Percentiles rank a stretch among this genome's conserved stretches.
Evolutionary conservation across 2,797 vertebrate species (phyloP).

Genomic region (Emys orbicularis): DNA sequence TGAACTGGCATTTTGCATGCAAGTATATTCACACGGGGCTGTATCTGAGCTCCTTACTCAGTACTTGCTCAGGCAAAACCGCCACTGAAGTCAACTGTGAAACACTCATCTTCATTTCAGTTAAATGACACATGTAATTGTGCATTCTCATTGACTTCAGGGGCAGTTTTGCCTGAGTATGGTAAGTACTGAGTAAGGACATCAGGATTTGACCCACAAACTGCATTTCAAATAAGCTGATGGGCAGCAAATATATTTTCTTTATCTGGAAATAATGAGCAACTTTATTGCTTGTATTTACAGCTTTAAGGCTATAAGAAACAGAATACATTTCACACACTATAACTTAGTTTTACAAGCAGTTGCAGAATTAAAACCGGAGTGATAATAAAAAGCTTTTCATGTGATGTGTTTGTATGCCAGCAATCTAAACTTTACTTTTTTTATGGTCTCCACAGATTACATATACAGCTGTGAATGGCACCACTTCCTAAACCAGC

Average conservation of each 20-base stretch:
- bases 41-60: not conserved
- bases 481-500: not conserved
- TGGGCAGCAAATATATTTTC: not conserved
- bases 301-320: not conserved
- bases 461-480: not conserved
- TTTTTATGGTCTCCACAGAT: not conserved
- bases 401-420: not conserved
- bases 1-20: not conserved
- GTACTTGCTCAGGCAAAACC: not conserved
- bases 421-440: not conserved
- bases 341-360: not conserved
- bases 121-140: slow-evolving; percentile 26
- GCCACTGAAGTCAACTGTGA: not conserved
- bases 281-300: not conserved
- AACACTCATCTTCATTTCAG: not conserved
- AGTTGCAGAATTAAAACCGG: not conserved
- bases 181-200: not conserved
- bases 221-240: slow-evolving; percentile 8
- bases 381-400: slow-evolving; percentile 5
- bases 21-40: not conserved
- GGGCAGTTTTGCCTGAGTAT: not conserved
- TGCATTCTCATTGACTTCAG: not conserved
- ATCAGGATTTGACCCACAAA: slow-evolving; percentile 37
- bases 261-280: slow-evolving; percentile 12
- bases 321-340: not conserved